Evolutionary conservation across 2,888 invertebrate genomes (phyloP), one percentile per base, ranked within the genome.

Genomic region (Heliothis peltigera): DNA sequence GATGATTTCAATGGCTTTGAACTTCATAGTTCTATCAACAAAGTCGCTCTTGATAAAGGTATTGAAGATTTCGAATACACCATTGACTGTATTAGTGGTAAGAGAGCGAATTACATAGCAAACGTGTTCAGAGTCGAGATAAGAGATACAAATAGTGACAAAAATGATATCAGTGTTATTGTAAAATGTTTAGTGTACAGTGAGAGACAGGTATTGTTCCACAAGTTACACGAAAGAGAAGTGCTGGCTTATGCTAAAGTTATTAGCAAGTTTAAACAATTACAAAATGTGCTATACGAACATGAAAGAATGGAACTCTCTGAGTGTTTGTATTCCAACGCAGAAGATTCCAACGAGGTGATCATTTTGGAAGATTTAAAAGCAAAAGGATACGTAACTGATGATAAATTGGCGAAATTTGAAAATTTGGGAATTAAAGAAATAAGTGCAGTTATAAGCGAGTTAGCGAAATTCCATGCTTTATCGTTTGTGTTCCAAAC

Each of bases 131-230:
- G 92, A 84, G 91, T 93, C 0, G 67, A 84, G 3, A 88, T 94
- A 28, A 89, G 79, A 77, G 88, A 90, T 15, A 79, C 67, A 18
- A 82, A 84, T 42, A 80, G 84, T 54, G 76, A 74, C 48, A 75
- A 86, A 55, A 83, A 85, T 18, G 80, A 67, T 59, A 64, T 77
- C 25, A 90, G 84, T 85, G 88, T 92, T 44, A 91, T 94, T 58
- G 89, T 93, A 0, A 94, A 94, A 77, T 93, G 93, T 42, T 77
- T 94, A 39, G 85, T 93, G 7, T 93, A 92, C 64, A 91, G 92
- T 4, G 80, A 85, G 25, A 87, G 92, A 60, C 91, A 91, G 64
- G 90, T 90, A 39, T 64, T 92, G n/a, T 94, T 93, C 63, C 83
- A 88, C 54, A 91, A 90, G 64, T 71, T 94, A 18, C 94, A 94